A percentile compares a stretch with the other conserved stretches of the same genome.
These are phyloP conservation scores for Malthinus seriepunctatus DNA, from an alignment of 2,888 invertebrate species.

Conservation along the genomic window DNA sequence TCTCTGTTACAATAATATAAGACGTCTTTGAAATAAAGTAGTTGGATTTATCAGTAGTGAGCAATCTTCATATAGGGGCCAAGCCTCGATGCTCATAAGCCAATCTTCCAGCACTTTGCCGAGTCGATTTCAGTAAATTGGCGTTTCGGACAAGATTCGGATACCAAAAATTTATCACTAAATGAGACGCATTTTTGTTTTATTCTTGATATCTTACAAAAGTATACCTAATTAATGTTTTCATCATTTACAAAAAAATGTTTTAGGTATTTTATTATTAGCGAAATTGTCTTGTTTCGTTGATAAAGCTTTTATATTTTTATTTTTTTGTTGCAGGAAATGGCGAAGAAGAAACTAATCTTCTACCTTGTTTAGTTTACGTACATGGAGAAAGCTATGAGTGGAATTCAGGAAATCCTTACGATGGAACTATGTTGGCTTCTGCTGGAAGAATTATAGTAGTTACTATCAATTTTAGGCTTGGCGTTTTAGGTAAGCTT, in stretches of 20 bases:
- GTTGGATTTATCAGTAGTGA: constrained; percentile 1
- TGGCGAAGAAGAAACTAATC: constrained; percentile 57
- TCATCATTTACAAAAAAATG: not conserved
- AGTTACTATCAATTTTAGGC: constrained; percentile 88
- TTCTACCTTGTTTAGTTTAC: constrained; percentile 83
- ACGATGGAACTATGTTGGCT: constrained; percentile 94
- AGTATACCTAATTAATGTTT: too few relatives aligned
- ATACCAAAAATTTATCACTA: not conserved
- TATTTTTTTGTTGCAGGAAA: constrained; percentile 53
- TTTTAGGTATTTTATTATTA: too few relatives aligned
- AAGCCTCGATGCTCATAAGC: not conserved
- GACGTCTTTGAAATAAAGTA: constrained; percentile 1
- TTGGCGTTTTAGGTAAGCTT: constrained; percentile 80
- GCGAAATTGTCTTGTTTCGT: not conserved
- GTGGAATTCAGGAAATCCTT: constrained; percentile 96
- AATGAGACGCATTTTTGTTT: too few relatives aligned
- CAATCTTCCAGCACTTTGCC: not conserved
- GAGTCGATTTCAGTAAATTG: not conserved
- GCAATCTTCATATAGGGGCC: constrained; percentile 4
- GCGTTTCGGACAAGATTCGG: not conserved
- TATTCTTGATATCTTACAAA: too few relatives aligned
- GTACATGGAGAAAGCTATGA: constrained; percentile 96
- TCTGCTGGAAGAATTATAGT: constrained; percentile 89
- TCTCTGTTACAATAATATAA: not conserved
- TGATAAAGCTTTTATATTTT: constrained; percentile 1